Percentiles rank a stretch among this genome's conserved stretches.
These are phyloP conservation scores for Balanococcus diminutus DNA, from an alignment of 2,888 invertebrate species.

Conservation along the genomic window DNA sequence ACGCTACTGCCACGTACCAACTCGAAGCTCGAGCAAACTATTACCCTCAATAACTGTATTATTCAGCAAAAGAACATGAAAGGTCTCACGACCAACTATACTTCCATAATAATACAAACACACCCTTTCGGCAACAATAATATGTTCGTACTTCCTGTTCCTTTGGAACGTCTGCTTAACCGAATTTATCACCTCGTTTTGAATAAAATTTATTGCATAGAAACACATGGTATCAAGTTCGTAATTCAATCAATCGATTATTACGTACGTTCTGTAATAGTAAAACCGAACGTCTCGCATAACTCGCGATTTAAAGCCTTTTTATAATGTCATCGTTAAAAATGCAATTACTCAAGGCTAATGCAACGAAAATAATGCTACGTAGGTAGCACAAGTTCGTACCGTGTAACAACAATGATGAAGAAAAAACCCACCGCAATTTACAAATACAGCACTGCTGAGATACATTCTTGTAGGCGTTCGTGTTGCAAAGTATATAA, in stretches of 20 bases:
- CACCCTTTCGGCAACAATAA: background rate
- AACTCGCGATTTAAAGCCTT: background rate
- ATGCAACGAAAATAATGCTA: conserved; percentile 15
- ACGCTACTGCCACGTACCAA: no score
- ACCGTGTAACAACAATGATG: conserved; percentile 19
- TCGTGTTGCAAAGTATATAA: background rate
- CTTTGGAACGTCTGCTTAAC: no score
- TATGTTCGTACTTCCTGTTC: background rate
- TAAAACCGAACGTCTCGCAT: background rate
- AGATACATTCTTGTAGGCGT: conserved; percentile 19
- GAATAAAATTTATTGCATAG: background rate
- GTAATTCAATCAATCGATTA: background rate
- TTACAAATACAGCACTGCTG: background rate
- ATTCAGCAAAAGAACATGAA: no score
- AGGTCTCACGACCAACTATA: no score
- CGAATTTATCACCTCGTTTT: background rate
- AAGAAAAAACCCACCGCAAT: background rate
- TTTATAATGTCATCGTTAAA: conserved; percentile 8
- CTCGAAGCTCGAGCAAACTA: no score
- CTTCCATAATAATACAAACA: no score
- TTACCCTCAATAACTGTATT: no score
- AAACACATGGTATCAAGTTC: background rate
- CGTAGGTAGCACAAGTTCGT: conserved; percentile 23
- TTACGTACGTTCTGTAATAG: background rate
- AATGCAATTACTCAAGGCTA: conserved; percentile 27